These are phyloP conservation scores for Tympanuchus pallidicinctus DNA, from an alignment of 2,113 vertebrate species.

Conservation along the genomic window DNA sequence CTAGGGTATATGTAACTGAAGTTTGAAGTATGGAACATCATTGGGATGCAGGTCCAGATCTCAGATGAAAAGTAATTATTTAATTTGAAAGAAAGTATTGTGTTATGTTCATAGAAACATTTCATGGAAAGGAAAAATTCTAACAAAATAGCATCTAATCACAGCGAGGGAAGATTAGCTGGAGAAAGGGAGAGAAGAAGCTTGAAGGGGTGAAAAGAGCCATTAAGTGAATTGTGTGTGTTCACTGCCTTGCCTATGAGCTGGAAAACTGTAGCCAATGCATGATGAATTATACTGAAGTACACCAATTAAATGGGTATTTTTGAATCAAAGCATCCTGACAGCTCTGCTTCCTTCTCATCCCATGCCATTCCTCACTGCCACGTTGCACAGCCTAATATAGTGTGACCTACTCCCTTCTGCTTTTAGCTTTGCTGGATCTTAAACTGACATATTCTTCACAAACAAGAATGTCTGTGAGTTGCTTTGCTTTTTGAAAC, in stretches of 20 bases:
- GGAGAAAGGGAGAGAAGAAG: rapidly evolving
- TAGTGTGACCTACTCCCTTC: background rate
- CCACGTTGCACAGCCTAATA: background rate
- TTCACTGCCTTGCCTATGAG: background rate
- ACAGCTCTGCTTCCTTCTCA: background rate
- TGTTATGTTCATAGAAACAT: background rate
- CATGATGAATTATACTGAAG: background rate
- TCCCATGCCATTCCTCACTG: background rate
- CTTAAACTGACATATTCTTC: background rate
- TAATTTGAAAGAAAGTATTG: background rate
- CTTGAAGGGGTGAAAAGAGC: background rate
- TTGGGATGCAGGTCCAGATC: background rate
- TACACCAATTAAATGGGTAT: background rate
- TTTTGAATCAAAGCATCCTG: background rate
- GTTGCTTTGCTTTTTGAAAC: background rate
- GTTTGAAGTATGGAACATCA: background rate
- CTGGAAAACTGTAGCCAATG: background rate
- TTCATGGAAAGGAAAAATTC: background rate
- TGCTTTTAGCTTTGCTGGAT: background rate
- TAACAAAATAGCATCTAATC: background rate
- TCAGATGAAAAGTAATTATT: background rate
- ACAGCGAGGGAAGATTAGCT: background rate
- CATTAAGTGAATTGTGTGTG: background rate
- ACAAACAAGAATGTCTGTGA: background rate
- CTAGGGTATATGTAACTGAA: background rate